Conservation (phyloP, 2,113 vertebrate species). For the Centropus bengalensis region DNA sequence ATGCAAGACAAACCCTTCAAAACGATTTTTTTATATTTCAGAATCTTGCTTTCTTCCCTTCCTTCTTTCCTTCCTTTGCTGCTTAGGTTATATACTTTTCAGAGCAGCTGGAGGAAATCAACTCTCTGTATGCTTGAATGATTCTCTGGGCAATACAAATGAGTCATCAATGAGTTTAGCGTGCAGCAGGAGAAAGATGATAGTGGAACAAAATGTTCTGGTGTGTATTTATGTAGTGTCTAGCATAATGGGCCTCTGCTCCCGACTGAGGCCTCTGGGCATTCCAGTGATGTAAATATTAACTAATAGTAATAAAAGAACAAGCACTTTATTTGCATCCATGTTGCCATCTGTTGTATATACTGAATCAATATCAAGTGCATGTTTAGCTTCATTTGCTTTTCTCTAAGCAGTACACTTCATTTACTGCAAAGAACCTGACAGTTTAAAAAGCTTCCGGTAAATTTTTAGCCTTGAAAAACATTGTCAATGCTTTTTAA, state of each 20-base stretch:
- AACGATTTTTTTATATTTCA: background rate
- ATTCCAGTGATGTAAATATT: slow-evolving; percentile 62
- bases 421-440: background rate
- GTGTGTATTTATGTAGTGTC: slow-evolving; percentile 9
- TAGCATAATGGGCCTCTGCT: slow-evolving; percentile 14
- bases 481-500: background rate
- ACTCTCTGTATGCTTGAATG: background rate
- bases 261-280: slow-evolving; percentile 2
- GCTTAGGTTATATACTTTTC: background rate
- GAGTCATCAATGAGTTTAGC: slow-evolving; percentile 51
- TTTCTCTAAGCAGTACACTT: slow-evolving; percentile 18
- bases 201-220: background rate
- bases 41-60: background rate
- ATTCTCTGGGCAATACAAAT: slow-evolving; percentile 46
- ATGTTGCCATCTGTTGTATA: slow-evolving; percentile 51
- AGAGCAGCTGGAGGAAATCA: slow-evolving; percentile 47
- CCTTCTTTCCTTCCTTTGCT: background rate
- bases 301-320: slow-evolving; percentile 58
- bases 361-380: slow-evolving; percentile 19
- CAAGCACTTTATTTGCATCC: slow-evolving; percentile 53
- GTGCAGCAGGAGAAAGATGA: slow-evolving; percentile 23
- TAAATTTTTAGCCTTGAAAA: slow-evolving; percentile 5
- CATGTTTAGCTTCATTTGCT: slow-evolving; percentile 21
- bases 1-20: background rate
- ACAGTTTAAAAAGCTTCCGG: background rate